Evolutionary conservation across 1,140 invertebrate species (phyloP), one percentile per base, ranked within the genome.

Genomic region (Pachypeltis micranthus): DNA sequence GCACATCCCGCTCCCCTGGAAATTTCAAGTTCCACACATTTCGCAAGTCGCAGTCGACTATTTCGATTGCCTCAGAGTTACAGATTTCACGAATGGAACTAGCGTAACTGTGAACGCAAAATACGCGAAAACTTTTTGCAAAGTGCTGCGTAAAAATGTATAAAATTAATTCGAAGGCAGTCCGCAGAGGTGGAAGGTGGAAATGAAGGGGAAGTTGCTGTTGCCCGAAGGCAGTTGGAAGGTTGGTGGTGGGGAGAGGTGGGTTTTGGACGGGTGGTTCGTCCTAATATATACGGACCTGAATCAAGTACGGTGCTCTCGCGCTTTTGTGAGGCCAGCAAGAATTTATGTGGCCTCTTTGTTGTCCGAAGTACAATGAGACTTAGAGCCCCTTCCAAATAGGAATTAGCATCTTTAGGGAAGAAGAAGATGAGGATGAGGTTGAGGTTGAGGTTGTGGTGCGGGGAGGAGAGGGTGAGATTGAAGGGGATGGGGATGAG

Each of bases 381-480:
- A 26, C 55, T 57, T 57, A 12, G 47, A 25, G 27, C 55, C 19
- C 55, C n/a, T 2, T 4, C 55, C 55, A 28, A 57, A 57, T 57
- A 57, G 55, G 55, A 57, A 57, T 57, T 57, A 57, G 55, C 55
- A 57, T 57, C 55, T 57, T 57, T 57, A 28, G 55, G 27, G 47
- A 51, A 14, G 47, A 51, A 21, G 47, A 21, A 21, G 19, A 51
- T 51, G 47, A 21, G 47, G 7, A 51, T 10, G 47, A 4, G 12
- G n/a, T 39, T n/a, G 34, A 39, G 34, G 7, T 7, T 7, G 7
- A 39, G n/a, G 34, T 10, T 7, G n/a, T 10, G 34, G 34, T 7
- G 34, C 34, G 7, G 7, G 34, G 34, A 39, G 34, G 34, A n/a
- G 34, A 39, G 34, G 7, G 34, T 7, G 7, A 39, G n/a, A n/a